Percentiles rank a stretch among this genome's conserved stretches.
Evolutionary conservation across 1,140 invertebrate species (phyloP).

Genomic region (Dolichoris vasculosae): DNA sequence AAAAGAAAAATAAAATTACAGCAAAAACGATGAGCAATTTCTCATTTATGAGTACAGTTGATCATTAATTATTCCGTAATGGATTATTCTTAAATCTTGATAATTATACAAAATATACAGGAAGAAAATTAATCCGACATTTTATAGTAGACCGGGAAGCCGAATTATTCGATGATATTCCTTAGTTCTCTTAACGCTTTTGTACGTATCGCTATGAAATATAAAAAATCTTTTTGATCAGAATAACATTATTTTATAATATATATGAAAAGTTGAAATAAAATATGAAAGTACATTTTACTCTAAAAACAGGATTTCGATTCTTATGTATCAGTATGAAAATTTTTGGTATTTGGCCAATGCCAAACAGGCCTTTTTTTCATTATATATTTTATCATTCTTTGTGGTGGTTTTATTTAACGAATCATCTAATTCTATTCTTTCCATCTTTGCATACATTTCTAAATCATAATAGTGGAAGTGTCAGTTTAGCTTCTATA

Average conservation of each 20-base stretch:
- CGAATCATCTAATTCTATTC: constrained; percentile 16
- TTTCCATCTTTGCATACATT: neutral
- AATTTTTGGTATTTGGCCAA: constrained; percentile 18
- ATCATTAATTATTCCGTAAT: too few species aligned
- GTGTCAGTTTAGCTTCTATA: neutral
- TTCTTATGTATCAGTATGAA: neutral
- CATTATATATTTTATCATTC: neutral
- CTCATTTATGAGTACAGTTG: neutral
- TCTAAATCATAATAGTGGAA: neutral
- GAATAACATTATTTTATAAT: neutral
- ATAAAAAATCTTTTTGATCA: too few species aligned
- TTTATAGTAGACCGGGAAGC: neutral
- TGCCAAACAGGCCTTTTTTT: neutral
- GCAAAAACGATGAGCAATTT: neutral
- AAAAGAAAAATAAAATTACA: neutral
- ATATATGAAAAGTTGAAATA: neutral
- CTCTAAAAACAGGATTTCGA: neutral
- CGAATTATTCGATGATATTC: neutral
- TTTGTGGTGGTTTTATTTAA: constrained; percentile 40
- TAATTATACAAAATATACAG: neutral
- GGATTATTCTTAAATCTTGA: too few species aligned
- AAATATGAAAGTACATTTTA: constrained; percentile 25
- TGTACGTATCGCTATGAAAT: too few species aligned
- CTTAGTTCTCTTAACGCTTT: neutral
- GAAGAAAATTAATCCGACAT: neutral